Evolutionary conservation across 2,797 vertebrate species (phyloP), one percentile per base, ranked within the genome.

Genomic region (Pangasius krempfi): DNA sequence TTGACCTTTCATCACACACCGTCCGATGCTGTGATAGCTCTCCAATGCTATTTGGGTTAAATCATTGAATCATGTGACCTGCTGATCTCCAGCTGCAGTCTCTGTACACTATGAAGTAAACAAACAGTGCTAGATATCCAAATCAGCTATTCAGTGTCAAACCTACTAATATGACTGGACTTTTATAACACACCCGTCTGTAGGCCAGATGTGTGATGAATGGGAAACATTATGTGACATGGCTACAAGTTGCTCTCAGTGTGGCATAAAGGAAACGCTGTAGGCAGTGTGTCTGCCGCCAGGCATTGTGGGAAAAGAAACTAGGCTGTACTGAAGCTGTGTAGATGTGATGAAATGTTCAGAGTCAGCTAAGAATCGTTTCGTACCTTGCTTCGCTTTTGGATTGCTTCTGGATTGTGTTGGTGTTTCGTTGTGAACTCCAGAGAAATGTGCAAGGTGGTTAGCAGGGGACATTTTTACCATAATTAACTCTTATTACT

Each of bases 151-250:
- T 62, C 47, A 60, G 60, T 76, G 44, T 75, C 9, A 89, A 66
- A 82, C 58, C 25, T 40, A 8, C 13, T 62, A 54, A 84, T 50
- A 52, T 16, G n/a, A 56, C 3, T 72, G 50, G 37, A 68, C 37
- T 47, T 30, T 82, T 83, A 54, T 66, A 54, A 64, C 5, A 9
- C n/a, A 64, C 6, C 27, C 52, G 2, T 47, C 62, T 85, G 47
- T 25, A n/a, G 52, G 37, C 87, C 85, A 88, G 85, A 90, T 89
- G 86, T 83, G 86, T 62, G 37, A 83, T 86, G 79, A 88, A 86
- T 89, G 56, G 62, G 66, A 40, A 87, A 83, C 86, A 30, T 88
- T 78, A 70, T 79, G 72, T 44, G 76, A 62, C 62, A 87, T 73
- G 47, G 56, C 75, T 47, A 85, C 87, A 70, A 72, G 54, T 79